Conservation (phyloP, 1,140 invertebrate genomes). For the Aphidius gifuensis region DNA sequence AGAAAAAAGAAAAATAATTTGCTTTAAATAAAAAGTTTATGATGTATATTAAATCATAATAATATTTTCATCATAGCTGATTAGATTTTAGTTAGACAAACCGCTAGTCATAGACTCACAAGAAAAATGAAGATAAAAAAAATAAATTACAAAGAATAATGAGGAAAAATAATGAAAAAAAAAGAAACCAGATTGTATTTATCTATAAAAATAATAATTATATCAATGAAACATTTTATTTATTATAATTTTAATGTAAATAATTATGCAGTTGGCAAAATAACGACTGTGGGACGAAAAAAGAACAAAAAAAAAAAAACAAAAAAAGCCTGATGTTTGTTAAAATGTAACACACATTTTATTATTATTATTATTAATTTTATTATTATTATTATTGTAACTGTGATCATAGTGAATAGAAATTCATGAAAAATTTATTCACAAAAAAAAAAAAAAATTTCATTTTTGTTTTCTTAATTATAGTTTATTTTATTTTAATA, state of each 20-base stretch:
- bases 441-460: conserved; percentile 8
- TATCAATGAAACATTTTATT: conserved; percentile 12
- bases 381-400: conserved; percentile 48
- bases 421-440: conserved; percentile 40
- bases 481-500: background rate
- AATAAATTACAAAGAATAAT: conserved; percentile 20
- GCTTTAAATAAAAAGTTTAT: no score
- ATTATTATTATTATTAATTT: conserved; percentile 36
- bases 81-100: no score
- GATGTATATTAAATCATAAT: no score
- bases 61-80: no score
- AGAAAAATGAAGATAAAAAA: conserved; percentile 18
- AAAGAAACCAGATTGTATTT: conserved; percentile 46
- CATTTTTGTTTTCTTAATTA: conserved; percentile 26
- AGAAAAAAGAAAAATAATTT: no score
- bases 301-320: no score
- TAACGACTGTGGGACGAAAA: no score
- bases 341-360: no score
- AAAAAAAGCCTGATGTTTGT: no score
- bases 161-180: conserved; percentile 12
- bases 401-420: conserved; percentile 54
- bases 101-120: no score
- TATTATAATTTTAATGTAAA: no score
- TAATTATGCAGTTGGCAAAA: no score
- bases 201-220: conserved; percentile 31